phyloP scores from a whole-genome alignment of 2,113 vertebrate genomes.

The Galbula dea region DNA sequence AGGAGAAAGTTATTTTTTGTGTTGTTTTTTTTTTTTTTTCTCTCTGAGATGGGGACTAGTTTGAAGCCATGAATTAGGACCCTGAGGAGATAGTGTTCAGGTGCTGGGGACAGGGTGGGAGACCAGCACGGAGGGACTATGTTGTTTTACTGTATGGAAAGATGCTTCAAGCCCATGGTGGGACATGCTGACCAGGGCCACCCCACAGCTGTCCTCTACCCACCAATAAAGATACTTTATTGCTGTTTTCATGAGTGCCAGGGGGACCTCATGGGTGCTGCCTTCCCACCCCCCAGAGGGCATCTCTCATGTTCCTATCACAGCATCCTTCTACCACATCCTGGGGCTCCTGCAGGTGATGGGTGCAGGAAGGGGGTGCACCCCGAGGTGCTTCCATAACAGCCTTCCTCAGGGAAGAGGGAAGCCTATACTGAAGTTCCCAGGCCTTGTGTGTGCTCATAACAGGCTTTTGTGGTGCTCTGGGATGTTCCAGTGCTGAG shows the following conservation, averaged over 20 bases:
- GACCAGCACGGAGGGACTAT: background rate
- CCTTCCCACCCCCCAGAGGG: rapidly evolving
- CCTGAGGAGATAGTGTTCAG: background rate
- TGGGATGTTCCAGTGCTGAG: no score
- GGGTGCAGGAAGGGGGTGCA: background rate
- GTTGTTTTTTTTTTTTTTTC: no score
- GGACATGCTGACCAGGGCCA: background rate
- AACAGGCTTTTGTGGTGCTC: background rate
- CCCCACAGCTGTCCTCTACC: background rate
- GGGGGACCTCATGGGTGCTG: background rate
- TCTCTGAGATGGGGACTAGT: background rate
- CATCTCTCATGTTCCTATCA: rapidly evolving
- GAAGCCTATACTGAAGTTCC: rapidly evolving
- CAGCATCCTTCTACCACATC: rapidly evolving
- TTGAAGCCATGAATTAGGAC: background rate
- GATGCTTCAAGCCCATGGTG: background rate
- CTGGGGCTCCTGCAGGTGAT: background rate
- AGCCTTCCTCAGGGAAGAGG: background rate
- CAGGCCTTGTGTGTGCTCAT: rapidly evolving
- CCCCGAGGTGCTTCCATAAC: rapidly evolving
- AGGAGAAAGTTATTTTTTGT: no score
- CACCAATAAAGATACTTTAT: rapidly evolving
- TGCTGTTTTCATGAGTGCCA: background rate
- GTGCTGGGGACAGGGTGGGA: rapidly evolving
- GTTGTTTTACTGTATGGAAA: no score